A percentile compares a stretch with the other conserved stretches of the same genome.
Evolutionary conservation across 2,888 invertebrate species (phyloP).

Genomic region (Aphodius sticticus): DNA sequence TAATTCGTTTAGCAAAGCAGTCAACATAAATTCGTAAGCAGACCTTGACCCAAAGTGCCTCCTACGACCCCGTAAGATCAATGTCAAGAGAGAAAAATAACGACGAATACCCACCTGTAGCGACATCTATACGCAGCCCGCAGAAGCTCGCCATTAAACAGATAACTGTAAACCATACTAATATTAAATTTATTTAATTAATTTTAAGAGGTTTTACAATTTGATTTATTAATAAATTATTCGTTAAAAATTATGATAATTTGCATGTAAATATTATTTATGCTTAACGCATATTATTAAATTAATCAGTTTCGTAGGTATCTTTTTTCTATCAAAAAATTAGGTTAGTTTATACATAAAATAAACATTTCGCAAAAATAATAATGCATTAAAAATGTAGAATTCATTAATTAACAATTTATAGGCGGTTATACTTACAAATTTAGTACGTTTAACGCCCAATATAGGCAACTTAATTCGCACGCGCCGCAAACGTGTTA

Average conservation of each 20-base stretch:
- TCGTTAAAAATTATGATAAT: too few species aligned
- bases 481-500: constrained; percentile 25
- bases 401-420: too few species aligned
- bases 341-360: neutral
- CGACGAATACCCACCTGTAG: neutral
- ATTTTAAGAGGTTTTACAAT: neutral
- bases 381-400: neutral
- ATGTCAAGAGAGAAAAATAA: neutral
- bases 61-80: neutral
- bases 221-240: too few species aligned
- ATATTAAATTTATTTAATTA: neutral
- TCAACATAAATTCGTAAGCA: neutral
- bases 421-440: neutral
- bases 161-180: neutral
- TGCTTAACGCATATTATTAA: neutral
- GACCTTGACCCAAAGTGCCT: neutral
- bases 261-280: too few species aligned
- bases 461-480: constrained; percentile 40
- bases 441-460: neutral
- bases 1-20: neutral
- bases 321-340: neutral
- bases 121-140: neutral
- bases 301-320: neutral
- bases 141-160: neutral
- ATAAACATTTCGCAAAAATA: neutral